These are phyloP conservation scores for Typhlichthys eigenmanni DNA, from an alignment of 2,797 vertebrate species.

Conservation along the genomic window DNA sequence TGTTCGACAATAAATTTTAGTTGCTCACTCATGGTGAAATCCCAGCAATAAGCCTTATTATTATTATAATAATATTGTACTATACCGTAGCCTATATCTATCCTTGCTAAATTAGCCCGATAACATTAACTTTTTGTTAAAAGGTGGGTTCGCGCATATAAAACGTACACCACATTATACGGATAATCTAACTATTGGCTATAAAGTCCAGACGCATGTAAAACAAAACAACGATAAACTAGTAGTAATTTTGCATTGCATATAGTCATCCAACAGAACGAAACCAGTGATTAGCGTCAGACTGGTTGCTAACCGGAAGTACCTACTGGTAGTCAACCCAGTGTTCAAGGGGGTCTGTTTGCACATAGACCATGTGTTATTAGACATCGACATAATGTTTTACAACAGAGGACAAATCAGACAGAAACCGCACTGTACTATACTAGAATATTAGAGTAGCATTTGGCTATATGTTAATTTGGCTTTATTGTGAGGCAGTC, in stretches of 20 bases:
- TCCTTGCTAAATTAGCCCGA: slow-evolving; percentile 24
- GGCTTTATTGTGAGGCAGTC: no score
- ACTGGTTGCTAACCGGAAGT: slow-evolving; percentile 73
- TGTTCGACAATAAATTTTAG: slow-evolving; percentile 94
- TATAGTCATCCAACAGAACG: background rate
- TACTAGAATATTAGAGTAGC: no score
- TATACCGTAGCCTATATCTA: background rate
- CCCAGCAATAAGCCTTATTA: background rate
- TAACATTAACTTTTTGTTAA: background rate
- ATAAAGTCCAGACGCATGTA: background rate
- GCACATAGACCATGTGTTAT: background rate
- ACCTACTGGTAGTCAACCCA: background rate
- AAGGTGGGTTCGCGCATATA: background rate
- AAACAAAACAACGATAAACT: background rate
- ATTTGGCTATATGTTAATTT: no score
- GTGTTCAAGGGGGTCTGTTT: slow-evolving; percentile 7
- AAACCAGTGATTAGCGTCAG: slow-evolving; percentile 50
- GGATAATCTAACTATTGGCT: background rate
- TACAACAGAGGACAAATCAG: no score
- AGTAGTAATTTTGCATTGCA: background rate
- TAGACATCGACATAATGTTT: no score
- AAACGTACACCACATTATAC: background rate
- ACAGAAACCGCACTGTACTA: no score
- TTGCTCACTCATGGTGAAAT: slow-evolving; percentile 87
- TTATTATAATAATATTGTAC: background rate